phyloP scores from a whole-genome alignment of 2,113 vertebrate species.

The Notothenia coriiceps region DNA sequence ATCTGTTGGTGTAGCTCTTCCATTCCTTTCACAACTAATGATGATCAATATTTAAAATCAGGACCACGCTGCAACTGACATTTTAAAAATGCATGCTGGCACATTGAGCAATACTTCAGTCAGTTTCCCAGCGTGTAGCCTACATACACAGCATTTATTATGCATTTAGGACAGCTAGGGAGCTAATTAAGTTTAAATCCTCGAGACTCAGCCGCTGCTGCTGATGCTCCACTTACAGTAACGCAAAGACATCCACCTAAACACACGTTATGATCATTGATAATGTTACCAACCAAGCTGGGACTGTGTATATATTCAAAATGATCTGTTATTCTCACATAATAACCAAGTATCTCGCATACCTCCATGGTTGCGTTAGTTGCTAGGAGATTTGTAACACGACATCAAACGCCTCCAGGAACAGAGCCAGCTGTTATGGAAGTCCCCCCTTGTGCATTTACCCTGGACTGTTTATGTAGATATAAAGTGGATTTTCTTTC shows the following conservation, averaged over 20 bases:
- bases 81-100: constrained; percentile 16
- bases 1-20: neutral
- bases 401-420: constrained; percentile 54
- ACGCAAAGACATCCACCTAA: neutral
- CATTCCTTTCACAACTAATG: neutral
- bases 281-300: neutral
- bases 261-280: neutral
- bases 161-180: constrained; percentile 36
- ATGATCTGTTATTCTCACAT: neutral
- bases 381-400: constrained; percentile 25
- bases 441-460: constrained; percentile 15
- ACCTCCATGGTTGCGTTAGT: neutral
- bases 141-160: constrained; percentile 22
- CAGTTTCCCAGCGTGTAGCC: constrained; percentile 2
- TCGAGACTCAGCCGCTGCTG: neutral
- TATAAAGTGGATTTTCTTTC: constrained; percentile 32
- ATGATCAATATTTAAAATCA: neutral
- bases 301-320: neutral
- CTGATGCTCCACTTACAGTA: neutral
- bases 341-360: constrained; percentile 1
- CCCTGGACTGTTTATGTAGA: constrained; percentile 33
- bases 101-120: neutral
- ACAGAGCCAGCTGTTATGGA: constrained; percentile 35
- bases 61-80: neutral
- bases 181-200: constrained; percentile 21